These are phyloP conservation scores for Apogon talboti DNA, from an alignment of 2,797 vertebrate species.

Conservation along the genomic window DNA sequence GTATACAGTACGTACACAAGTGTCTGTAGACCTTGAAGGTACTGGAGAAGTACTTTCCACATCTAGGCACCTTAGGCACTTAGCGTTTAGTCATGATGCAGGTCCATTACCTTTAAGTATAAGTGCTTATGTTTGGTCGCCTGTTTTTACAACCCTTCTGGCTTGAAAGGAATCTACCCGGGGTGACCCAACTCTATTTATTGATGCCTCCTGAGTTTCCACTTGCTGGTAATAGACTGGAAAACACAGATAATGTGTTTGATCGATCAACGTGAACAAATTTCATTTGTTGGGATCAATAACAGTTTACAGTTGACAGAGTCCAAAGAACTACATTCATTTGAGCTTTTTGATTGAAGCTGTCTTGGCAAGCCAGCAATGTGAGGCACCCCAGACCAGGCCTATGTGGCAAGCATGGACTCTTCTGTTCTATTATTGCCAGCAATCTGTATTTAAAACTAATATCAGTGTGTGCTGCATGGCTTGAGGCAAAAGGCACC, in stretches of 20 bases:
- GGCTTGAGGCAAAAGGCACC: conserved; percentile 88
- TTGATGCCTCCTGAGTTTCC: conserved; percentile 91
- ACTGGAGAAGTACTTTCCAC: conserved; percentile 71
- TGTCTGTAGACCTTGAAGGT: conserved; percentile 78
- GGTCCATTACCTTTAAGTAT: conserved; percentile 87
- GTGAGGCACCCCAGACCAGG: conserved; percentile 81
- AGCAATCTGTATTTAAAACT: conserved; percentile 94
- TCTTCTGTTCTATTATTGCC: conserved; percentile 85
- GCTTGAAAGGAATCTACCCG: conserved; percentile 83
- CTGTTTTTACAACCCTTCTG: conserved; percentile 75
- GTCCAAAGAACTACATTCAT: conserved; percentile 93
- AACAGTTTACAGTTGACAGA: conserved; percentile 99
- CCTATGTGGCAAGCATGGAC: conserved; percentile 83
- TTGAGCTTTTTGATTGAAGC: conserved; percentile 94
- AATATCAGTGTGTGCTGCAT: conserved; percentile 84
- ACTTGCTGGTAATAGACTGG: conserved; percentile 97
- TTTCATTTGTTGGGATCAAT: conserved; percentile 99
- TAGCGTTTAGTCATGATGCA: conserved; percentile 78
- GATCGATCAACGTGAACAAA: conserved; percentile 99
- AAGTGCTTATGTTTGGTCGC: conserved; percentile 81
- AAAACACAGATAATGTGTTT: conserved; percentile 97
- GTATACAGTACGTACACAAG: conserved; percentile 71
- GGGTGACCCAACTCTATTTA: conserved; percentile 88
- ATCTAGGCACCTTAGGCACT: conserved; percentile 73
- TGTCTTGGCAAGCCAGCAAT: conserved; percentile 83